phyloP scores from a whole-genome alignment of 1,140 invertebrate genomes.

The Frieseomelitta varia region DNA sequence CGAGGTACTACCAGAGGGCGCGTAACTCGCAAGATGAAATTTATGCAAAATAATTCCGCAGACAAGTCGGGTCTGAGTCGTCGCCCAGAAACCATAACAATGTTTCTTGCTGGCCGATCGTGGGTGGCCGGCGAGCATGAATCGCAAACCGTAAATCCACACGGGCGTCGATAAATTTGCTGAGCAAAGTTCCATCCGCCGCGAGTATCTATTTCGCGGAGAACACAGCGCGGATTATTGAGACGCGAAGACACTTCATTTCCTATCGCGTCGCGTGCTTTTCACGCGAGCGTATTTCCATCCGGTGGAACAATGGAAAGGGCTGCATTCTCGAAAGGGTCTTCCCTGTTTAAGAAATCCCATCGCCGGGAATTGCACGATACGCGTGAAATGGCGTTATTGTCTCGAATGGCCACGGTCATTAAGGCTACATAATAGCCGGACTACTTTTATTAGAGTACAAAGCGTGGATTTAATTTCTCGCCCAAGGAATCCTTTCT shows the following conservation, averaged over 20 bases:
- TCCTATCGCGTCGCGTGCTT: neutral
- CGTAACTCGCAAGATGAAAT: constrained; percentile 48
- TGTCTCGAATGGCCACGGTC: neutral
- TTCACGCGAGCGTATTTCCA: neutral
- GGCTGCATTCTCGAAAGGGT: neutral
- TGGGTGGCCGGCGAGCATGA: constrained; percentile 36
- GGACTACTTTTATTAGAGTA: neutral
- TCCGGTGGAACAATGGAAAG: neutral
- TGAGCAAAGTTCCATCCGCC: constrained; percentile 28
- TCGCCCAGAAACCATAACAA: constrained; percentile 59
- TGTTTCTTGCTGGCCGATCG: constrained; percentile 54
- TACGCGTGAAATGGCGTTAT: neutral
- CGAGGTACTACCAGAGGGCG: constrained; percentile 1
- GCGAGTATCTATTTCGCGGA: constrained; percentile 26
- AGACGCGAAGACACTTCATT: constrained; percentile 20
- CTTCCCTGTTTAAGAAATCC: neutral
- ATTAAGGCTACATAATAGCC: neutral
- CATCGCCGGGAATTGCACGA: no score
- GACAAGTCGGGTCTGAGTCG: constrained; percentile 22
- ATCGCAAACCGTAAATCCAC: constrained; percentile 49
- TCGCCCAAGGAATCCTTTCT: neutral
- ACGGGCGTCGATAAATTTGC: constrained; percentile 55
- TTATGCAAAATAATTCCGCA: constrained; percentile 63
- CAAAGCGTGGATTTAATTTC: neutral
- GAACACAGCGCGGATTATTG: constrained; percentile 1